Base-by-base conservation (phyloP, 2,113 vertebrate genomes). In the Pavo muticus region DNA sequence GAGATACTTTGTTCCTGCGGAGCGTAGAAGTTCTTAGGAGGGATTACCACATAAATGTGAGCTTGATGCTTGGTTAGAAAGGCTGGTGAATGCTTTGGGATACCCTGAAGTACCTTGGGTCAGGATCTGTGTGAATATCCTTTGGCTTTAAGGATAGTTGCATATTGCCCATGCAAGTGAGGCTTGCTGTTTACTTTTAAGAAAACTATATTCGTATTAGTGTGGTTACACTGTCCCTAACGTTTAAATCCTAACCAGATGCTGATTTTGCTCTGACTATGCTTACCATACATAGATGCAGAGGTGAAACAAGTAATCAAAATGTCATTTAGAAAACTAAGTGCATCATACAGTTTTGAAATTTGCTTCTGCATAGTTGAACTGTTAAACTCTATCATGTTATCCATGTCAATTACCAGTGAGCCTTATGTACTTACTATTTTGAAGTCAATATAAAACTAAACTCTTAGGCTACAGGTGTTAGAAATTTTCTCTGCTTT, bases 381-480 rank as follows among this genome's bases (percentile, higher is more conserved):
- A 7, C 40, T 64, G 0, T 56, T 3, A 1, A 4, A 1, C 64
- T 85, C 30, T 32, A 16, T 0, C 1, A 4, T 57, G 9, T 10
- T 16, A 40, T 16, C 25, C 15, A 27, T 63, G 17, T 40, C 17
- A 63, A 21, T 67, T 82, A n/a, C 19, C 24, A 4, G 2, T 23
- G 5, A 7, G 7, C 13, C 54, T 64, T 44, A 11, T 6, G 16
- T 20, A 42, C 48, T 81, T 61, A 9, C 8, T 44, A 9, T n/a
- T 48, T 79, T 29, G 14, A 35, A 64, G 29, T 68, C 27, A 18
- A 39, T 68, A 56, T 25, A 71, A 71, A 59, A 52, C 19, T 29
- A 16, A 74, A 54, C 14, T 81, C 37, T 48, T 14, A 35, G 50
- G 39, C 70, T 68, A 42, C 64, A 56, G 12, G 29, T 87, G 7